phyloP scores from a whole-genome alignment of 2,797 vertebrate genomes.

The Gymnothorax javanicus region DNA sequence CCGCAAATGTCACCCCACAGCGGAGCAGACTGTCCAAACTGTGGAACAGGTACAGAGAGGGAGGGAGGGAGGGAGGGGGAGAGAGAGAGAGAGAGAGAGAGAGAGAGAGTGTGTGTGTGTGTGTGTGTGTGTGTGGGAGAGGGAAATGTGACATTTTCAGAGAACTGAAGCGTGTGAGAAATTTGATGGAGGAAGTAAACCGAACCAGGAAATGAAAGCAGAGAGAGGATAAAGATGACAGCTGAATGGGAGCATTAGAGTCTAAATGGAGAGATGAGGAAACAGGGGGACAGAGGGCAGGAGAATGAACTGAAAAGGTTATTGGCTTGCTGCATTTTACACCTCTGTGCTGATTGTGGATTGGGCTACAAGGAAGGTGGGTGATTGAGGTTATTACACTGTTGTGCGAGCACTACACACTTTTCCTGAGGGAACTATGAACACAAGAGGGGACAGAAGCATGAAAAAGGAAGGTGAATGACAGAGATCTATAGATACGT shows the following conservation, averaged over 20 bases:
- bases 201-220: neutral
- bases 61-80: conserved; percentile 31
- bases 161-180: neutral
- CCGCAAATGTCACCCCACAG: conserved; percentile 80
- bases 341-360: neutral
- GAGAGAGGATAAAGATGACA: neutral
- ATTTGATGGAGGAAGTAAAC: neutral
- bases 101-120: neutral
- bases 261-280: conserved; percentile 16
- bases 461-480: neutral
- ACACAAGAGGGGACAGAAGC: neutral
- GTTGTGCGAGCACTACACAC: neutral
- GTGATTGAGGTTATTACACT: neutral
- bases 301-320: neutral
- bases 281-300: conserved; percentile 1
- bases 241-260: conserved; percentile 10
- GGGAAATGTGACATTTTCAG: neutral
- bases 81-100: conserved; percentile 25
- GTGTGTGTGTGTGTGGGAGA: too few species aligned
- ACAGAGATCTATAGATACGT: conserved; percentile 5
- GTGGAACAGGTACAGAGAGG: neutral
- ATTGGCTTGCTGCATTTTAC: too few species aligned
- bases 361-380: neutral
- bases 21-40: conserved; percentile 81
- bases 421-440: neutral